A percentile compares a stretch with the other conserved stretches of the same genome.
Conservation (phyloP, 1,140 invertebrate genomes). For the Manduca sexta region DNA sequence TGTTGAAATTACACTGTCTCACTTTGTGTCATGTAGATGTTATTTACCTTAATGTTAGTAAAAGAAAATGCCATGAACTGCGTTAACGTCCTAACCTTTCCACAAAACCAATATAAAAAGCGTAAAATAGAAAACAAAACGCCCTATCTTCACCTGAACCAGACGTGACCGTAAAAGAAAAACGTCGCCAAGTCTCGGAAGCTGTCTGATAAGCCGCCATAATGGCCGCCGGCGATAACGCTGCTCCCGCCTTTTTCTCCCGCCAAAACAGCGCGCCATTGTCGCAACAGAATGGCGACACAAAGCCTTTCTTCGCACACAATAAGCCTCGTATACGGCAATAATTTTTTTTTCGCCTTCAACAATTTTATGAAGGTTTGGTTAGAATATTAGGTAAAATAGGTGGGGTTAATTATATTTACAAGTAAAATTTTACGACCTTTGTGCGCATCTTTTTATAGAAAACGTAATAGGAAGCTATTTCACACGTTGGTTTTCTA, state of each 20-base stretch:
- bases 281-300: constrained; percentile 51
- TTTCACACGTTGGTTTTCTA: no score
- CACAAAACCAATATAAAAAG: constrained; percentile 4
- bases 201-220: constrained; percentile 68
- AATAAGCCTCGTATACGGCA: constrained; percentile 24
- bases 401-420: neutral
- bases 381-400: constrained; percentile 3
- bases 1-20: no score
- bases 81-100: neutral
- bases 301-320: constrained; percentile 32
- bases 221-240: constrained; percentile 69
- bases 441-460: no score
- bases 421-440: neutral
- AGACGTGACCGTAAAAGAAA: constrained; percentile 70
- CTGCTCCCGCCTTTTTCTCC: constrained; percentile 68
- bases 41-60: no score
- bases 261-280: constrained; percentile 58
- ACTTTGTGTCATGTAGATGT: no score
- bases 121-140: constrained; percentile 9
- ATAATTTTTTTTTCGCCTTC: constrained; percentile 32
- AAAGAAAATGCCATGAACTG: no score
- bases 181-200: constrained; percentile 64
- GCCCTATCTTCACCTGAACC: constrained; percentile 50
- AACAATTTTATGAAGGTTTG: constrained; percentile 18
- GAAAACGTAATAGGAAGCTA: no score